A percentile compares a stretch with the other conserved stretches of the same genome.
These are phyloP conservation scores for Periphyllus acericola DNA, from an alignment of 2,888 invertebrate species.

Conservation along the genomic window DNA sequence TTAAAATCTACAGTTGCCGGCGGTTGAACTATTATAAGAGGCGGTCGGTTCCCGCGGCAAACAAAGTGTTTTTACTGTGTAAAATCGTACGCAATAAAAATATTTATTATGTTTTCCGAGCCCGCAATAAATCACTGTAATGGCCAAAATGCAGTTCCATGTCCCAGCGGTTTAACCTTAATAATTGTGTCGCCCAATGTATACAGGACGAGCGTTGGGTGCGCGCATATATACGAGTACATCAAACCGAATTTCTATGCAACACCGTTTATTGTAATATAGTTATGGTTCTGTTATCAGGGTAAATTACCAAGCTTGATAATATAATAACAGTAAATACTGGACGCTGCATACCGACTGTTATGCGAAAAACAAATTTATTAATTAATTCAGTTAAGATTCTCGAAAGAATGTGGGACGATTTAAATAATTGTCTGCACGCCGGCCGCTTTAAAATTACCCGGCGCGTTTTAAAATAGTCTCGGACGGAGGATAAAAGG, in stretches of 20 bases:
- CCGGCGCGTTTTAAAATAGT: background rate
- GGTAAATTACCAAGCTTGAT: no score
- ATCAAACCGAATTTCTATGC: background rate
- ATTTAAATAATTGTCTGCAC: background rate
- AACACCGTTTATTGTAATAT: background rate
- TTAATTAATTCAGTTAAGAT: background rate
- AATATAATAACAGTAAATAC: no score
- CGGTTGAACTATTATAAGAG: no score
- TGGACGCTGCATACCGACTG: no score
- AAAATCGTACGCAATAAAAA: slow-evolving; percentile 19
- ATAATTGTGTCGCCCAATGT: background rate
- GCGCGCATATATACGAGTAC: background rate
- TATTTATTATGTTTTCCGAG: background rate
- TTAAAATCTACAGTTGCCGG: background rate
- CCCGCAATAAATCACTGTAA: background rate
- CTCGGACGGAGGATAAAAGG: background rate
- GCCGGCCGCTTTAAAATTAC: background rate
- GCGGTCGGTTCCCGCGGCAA: background rate
- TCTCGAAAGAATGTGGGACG: background rate
- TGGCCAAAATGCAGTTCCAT: background rate
- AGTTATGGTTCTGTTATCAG: background rate
- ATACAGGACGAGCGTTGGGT: background rate
- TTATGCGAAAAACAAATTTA: no score
- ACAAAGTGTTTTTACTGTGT: background rate
- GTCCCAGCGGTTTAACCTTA: background rate